A percentile compares a stretch with the other conserved stretches of the same genome.
Conservation (phyloP, 2,113 vertebrate species). For the Ophiodon elongatus region DNA sequence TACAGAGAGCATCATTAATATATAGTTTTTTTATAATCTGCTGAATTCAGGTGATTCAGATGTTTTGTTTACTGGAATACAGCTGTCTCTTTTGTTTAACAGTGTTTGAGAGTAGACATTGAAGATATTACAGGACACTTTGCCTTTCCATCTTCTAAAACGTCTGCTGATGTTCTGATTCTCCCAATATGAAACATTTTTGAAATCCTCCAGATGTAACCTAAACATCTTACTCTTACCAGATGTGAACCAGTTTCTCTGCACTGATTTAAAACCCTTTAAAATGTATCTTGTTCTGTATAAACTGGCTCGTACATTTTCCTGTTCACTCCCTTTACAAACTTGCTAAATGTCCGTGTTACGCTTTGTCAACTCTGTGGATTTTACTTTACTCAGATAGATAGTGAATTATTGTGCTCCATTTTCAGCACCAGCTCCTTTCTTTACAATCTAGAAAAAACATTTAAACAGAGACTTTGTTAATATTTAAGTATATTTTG, state of each 20-base stretch:
- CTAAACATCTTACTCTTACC: slow-evolving; percentile 13
- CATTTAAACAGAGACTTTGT: background rate
- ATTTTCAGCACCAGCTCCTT: background rate
- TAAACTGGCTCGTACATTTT: background rate
- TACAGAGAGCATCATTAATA: background rate
- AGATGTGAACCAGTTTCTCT: slow-evolving; percentile 28
- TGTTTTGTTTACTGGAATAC: slow-evolving; percentile 15
- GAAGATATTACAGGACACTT: slow-evolving; percentile 14
- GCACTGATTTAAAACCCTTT: background rate
- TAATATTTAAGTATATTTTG: background rate
- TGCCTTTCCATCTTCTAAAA: slow-evolving; percentile 38
- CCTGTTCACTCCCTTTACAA: background rate
- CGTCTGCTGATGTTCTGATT: slow-evolving; percentile 12
- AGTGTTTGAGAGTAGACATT: background rate
- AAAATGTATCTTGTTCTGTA: background rate
- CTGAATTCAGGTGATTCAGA: slow-evolving; percentile 9
- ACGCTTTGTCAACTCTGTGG: background rate
- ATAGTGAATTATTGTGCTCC: background rate
- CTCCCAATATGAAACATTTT: slow-evolving; percentile 44
- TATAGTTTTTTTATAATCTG: background rate
- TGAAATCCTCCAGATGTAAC: slow-evolving; percentile 50
- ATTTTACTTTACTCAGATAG: background rate
- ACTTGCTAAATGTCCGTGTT: background rate
- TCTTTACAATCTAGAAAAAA: background rate
- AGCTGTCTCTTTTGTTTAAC: background rate